Evolutionary conservation across 1,140 invertebrate species (phyloP), one percentile per base, ranked within the genome.

Genomic region (Berghia stephanieae): DNA sequence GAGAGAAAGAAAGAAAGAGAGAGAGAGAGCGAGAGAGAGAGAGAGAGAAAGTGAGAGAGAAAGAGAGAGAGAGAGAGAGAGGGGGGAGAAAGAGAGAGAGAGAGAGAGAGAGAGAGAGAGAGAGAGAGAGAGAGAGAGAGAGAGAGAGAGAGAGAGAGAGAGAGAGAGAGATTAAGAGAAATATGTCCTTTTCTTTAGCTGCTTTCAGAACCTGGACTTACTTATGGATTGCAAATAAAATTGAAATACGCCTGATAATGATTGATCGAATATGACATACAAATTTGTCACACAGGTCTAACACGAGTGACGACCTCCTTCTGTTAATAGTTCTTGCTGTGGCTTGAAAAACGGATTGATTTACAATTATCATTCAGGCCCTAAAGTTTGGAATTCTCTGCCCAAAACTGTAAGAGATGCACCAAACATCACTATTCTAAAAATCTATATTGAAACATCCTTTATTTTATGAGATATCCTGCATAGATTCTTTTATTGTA

Each of bases 101-200:
- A 24, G 36, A n/a, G 2, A 31, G 49, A 52, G 36, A 34, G 31
- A 31, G 27, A 66, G n/a, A 34, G n/a, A 31, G 63, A 66, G 27
- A 21, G 27, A 8, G 63, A 66, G 63, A 66, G 63, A 66, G 8
- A 66, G 63, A 36, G 49, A 73, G 46, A 73, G 46, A 73, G 34
- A 73, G 43, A 73, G 42, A 73, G 46, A 36, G 46, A 36, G 42
- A 49, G 42, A 73, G 27, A 73, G 4, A 52, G 13, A 73, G 44
- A 31, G 49, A 52, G 44, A 73, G 10, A 73, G 27, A 73, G 44
- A 46, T 13, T 44, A 34, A 46, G 69, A 72, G n/a, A n/a, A n/a
- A n/a, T n/a, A n/a, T n/a, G n/a, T n/a, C n/a, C n/a, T n/a, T n/a
- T n/a, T n/a, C n/a, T n/a, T n/a, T n/a, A n/a, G n/a, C n/a, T n/a